Evolutionary conservation across 2,888 invertebrate genomes (phyloP), one percentile per base, ranked within the genome.

Genomic region (Odontocerum albicorne): DNA sequence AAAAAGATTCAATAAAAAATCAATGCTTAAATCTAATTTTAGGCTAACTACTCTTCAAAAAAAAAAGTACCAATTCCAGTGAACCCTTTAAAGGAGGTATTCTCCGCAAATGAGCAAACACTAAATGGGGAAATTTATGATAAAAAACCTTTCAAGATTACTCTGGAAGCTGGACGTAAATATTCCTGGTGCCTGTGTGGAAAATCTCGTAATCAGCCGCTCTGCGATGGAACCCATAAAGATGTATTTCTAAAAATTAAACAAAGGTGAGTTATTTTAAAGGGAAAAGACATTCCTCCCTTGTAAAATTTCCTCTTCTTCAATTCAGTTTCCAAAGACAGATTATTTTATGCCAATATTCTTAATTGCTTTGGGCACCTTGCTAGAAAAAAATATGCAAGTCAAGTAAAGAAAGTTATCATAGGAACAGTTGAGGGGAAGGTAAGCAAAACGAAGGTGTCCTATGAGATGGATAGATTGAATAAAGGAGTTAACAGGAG

Each of bases 121-220:
- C 82, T 79, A 3, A 88, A 87, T 71, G 96, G 96, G 6, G 71
- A 74, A 31, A 80, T 93, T 33, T 94, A 90, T 70, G 95, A 96
- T 66, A 92, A 87, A 66, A 92, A 91, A 68, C 96, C 97, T 0
- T 93, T 95, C 64, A 90, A 87, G 71, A 70, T 93, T 22, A 73
- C 70, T 1, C 76, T 92, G 36, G 81, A 88, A 68, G 84, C 81
- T 57, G 88, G 87, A 31, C 92, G 92, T 72, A 81, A 75, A 1
- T 96, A 96, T 70, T 72, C 81, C 20, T 99, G 97, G 96, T 99
- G 98, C 70, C 74, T 90, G 1, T 99, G 98, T 72, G 99, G 99
- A 0, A 85, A 87, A 62, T 96, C 96, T 58, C 90, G 92, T 67
- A 83, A 73, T 17, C 96, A 98, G 77, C 98, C 98, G 0, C 77